Conservation (phyloP, 2,888 invertebrate genomes). For the Ectobius pallidus region DNA sequence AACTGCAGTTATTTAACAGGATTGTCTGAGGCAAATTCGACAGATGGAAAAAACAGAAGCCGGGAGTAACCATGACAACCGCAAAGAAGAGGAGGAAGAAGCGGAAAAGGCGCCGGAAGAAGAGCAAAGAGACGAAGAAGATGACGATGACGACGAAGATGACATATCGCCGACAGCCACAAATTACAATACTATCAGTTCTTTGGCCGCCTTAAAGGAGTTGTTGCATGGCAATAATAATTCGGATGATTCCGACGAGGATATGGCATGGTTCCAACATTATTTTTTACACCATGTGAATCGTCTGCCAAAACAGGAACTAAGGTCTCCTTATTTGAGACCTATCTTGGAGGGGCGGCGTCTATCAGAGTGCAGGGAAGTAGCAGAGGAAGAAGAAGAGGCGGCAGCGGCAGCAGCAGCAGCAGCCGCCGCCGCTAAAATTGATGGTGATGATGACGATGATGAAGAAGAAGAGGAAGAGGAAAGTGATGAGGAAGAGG, state of each 20-base stretch:
- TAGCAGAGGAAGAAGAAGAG: conserved; percentile 37
- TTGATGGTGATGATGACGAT: conserved; percentile 43
- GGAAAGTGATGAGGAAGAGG: conserved; percentile 30
- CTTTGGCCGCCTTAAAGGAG: conserved; percentile 70
- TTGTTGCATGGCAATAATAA: conserved; percentile 63
- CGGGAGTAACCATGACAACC: conserved; percentile 5
- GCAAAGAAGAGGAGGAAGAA: conserved; percentile 40
- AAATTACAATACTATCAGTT: conserved; percentile 73
- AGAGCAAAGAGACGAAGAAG: conserved; percentile 59
- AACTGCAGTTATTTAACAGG: too few relatives aligned
- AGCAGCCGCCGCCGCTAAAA: conserved; percentile 51
- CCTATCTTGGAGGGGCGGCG: conserved; percentile 58
- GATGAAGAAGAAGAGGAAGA: conserved; percentile 32
- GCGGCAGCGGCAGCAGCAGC: too few relatives aligned
- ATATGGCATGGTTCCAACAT: conserved; percentile 67
- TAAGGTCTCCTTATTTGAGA: conserved; percentile 53
- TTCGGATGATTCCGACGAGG: conserved; percentile 58
- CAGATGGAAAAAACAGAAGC: conserved; percentile 19
- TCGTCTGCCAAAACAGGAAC: conserved; percentile 66
- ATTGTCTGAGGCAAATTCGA: not conserved
- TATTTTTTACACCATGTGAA: conserved; percentile 77
- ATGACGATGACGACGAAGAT: conserved; percentile 58
- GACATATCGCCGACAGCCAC: conserved; percentile 69
- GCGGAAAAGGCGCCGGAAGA: conserved; percentile 41
- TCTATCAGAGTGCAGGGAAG: conserved; percentile 73